Conservation (phyloP, 1,140 invertebrate species). For the Leptinotarsa defecta region DNA sequence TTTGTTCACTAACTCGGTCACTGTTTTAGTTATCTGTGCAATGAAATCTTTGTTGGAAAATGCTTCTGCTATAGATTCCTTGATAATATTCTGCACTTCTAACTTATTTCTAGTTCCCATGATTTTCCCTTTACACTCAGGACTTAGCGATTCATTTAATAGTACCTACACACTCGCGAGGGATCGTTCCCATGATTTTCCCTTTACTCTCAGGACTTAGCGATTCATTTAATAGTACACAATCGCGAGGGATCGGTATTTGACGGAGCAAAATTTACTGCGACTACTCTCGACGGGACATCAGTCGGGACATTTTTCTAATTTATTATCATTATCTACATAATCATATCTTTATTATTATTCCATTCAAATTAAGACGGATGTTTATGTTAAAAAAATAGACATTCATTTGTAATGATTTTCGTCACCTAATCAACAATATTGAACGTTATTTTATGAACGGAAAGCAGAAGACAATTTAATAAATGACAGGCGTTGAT, state of each 20-base stretch:
- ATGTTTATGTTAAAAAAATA: too few species aligned
- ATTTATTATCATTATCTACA: too few species aligned
- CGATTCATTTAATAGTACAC: background rate
- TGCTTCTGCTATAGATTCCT: background rate
- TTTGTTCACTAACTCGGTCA: slow-evolving; percentile 2
- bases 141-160: background rate
- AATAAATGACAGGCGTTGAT: too few species aligned
- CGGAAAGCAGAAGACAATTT: too few species aligned
- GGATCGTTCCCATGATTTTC: slow-evolving; percentile 1
- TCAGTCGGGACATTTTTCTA: too few species aligned
- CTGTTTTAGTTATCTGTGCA: slow-evolving; percentile 8
- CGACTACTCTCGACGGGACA: background rate
- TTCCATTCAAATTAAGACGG: too few species aligned
- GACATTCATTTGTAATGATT: too few species aligned
- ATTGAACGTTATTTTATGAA: too few species aligned
- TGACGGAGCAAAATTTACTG: slow-evolving; percentile 7
- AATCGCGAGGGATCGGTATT: background rate
- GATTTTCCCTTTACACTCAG: slow-evolving; percentile 9
- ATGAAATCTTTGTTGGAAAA: slow-evolving; percentile 5
- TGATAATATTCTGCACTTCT: slow-evolving; percentile 10
- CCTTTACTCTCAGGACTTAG: background rate
- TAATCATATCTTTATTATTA: too few species aligned
- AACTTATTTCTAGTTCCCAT: slow-evolving; percentile 7
- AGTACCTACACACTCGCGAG: background rate
- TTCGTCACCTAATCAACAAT: too few species aligned